Percentiles rank a stretch among this genome's conserved stretches.
Conservation (phyloP, 1,140 invertebrate genomes). For the Lepidurus apus region DNA sequence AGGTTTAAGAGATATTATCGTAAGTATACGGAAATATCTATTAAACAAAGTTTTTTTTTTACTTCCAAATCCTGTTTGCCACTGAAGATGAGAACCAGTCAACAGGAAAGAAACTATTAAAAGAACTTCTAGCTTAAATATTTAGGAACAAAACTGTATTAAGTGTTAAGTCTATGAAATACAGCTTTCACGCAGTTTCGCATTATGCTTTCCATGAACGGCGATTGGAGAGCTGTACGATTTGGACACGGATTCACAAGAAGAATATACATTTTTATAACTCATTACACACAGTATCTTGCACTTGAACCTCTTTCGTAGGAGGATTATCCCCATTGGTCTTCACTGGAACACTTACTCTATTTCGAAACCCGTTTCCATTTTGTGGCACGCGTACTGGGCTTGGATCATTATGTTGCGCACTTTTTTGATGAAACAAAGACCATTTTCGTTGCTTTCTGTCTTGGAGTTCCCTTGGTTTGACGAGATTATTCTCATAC, state of each 20-base stretch:
- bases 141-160: not conserved
- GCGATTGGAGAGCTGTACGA: not conserved
- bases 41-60: too few relatives aligned
- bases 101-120: too few relatives aligned
- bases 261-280: not conserved
- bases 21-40: too few relatives aligned
- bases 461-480: not conserved
- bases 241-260: not conserved
- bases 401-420: slow-evolving; percentile 10
- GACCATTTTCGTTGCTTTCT: slow-evolving; percentile 29
- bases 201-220: not conserved
- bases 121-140: too few relatives aligned
- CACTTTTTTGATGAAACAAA: slow-evolving; percentile 27
- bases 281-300: not conserved
- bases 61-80: too few relatives aligned
- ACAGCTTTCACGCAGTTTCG: not conserved
- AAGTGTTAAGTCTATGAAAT: slow-evolving; percentile 3
- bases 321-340: not conserved
- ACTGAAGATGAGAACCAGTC: too few relatives aligned
- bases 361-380: not conserved
- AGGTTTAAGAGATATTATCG: too few relatives aligned
- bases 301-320: not conserved
- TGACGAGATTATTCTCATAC: slow-evolving; percentile 70
- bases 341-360: not conserved
- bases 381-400: not conserved